Evolutionary conservation across 2,797 vertebrate genomes (phyloP).

Genomic region (Pagetopsis macropterus): DNA sequence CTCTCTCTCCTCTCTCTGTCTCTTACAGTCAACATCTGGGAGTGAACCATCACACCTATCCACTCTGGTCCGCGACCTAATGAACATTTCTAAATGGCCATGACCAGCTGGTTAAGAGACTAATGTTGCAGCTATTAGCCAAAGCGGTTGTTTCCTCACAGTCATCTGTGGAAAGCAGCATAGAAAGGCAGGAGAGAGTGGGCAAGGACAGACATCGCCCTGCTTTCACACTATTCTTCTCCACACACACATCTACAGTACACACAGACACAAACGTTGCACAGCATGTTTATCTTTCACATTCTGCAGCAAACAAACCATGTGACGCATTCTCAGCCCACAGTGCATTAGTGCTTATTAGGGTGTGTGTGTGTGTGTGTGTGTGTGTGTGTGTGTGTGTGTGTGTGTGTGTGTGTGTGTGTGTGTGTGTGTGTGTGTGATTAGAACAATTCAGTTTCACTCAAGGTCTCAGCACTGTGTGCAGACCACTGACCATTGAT

Average conservation of each 20-base stretch:
- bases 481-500: conserved; percentile 85
- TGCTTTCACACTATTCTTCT: conserved; percentile 27
- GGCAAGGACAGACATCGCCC: conserved; percentile 60
- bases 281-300: conserved; percentile 83
- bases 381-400: conserved; percentile 47
- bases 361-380: conserved; percentile 53
- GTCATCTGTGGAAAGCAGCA: conserved; percentile 67
- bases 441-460: conserved; percentile 85
- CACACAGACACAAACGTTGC: conserved; percentile 40
- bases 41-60: conserved; percentile 81
- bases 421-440: conserved; percentile 42
- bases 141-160: conserved; percentile 83
- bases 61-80: conserved; percentile 79
- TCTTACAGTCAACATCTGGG: conserved; percentile 66
- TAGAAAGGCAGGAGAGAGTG: conserved; percentile 63
- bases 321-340: conserved; percentile 80
- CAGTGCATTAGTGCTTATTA: conserved; percentile 83
- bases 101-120: conserved; percentile 86
- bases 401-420: conserved; percentile 52
- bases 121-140: conserved; percentile 85
- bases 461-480: conserved; percentile 81
- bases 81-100: conserved; percentile 87
- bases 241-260: conserved; percentile 20
- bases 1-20: conserved; percentile 1
- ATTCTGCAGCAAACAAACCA: conserved; percentile 85